phyloP scores from a whole-genome alignment of 2,113 vertebrate genomes.

The Clarias macrocephalus region DNA sequence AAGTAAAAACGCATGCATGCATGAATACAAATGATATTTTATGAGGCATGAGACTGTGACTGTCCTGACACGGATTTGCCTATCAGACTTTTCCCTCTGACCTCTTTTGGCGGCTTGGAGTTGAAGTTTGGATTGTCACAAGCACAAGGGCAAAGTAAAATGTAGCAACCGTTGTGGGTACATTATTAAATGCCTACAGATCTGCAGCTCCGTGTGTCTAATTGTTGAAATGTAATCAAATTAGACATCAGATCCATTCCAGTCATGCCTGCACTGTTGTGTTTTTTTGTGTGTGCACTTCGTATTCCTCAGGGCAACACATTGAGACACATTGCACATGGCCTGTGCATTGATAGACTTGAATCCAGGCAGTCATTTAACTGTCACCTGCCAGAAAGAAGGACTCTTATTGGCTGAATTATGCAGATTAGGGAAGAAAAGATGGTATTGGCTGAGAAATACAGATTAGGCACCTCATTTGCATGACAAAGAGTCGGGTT shows the following conservation, averaged over 20 bases:
- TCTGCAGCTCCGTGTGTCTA: background rate
- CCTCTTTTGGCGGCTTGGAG: conserved; percentile 20
- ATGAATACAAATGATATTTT: background rate
- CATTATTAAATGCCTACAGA: background rate
- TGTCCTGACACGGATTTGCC: conserved; percentile 6
- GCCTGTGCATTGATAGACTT: background rate
- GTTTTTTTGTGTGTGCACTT: background rate
- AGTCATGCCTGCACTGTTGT: background rate
- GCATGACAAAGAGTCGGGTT: conserved; percentile 66
- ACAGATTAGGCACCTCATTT: conserved; percentile 59
- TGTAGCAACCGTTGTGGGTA: conserved; percentile 7
- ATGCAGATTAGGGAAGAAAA: conserved; percentile 28
- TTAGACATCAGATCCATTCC: background rate
- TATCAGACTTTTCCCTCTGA: conserved; percentile 12
- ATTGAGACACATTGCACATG: conserved; percentile 16
- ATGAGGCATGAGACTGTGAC: background rate
- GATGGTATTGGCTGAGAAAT: conserved; percentile 36
- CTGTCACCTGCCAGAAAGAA: conserved; percentile 16
- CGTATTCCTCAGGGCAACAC: background rate
- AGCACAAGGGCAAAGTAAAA: conserved; percentile 23
- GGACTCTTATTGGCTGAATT: conserved; percentile 6
- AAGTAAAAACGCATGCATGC: background rate
- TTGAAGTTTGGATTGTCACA: conserved; percentile 21
- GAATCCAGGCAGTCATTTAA: conserved; percentile 22
- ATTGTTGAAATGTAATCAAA: conserved; percentile 29